phyloP scores from a whole-genome alignment of 2,797 vertebrate genomes.

The Chelon auratus region DNA sequence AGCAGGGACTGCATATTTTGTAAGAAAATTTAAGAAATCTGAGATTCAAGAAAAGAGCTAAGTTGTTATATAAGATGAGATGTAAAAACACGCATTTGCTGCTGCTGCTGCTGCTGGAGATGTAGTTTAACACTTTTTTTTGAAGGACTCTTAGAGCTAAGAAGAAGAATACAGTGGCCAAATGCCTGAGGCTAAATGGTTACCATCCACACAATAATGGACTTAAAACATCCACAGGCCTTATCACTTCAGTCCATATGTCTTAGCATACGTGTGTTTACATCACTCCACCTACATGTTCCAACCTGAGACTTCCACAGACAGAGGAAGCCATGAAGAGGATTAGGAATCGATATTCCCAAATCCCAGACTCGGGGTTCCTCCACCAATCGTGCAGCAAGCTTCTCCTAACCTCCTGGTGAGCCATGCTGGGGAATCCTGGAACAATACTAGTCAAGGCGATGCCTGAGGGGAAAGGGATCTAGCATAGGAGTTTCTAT shows the following conservation, averaged over 20 bases:
- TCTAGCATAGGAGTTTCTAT: slow-evolving; percentile 60
- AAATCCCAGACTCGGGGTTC: slow-evolving; percentile 73
- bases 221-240: slow-evolving; percentile 76
- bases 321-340: slow-evolving; percentile 65
- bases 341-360: slow-evolving; percentile 74
- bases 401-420: slow-evolving; percentile 59
- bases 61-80: neutral
- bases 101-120: slow-evolving; percentile 20
- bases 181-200: slow-evolving; percentile 69
- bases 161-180: slow-evolving; percentile 56
- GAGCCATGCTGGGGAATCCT: slow-evolving; percentile 69
- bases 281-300: slow-evolving; percentile 75
- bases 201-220: slow-evolving; percentile 71
- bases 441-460: slow-evolving; percentile 73
- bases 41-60: slow-evolving; percentile 10
- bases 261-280: slow-evolving; percentile 62
- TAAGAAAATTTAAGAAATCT: neutral
- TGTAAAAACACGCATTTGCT: slow-evolving; percentile 14
- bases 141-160: slow-evolving; percentile 46
- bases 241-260: slow-evolving; percentile 77
- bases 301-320: slow-evolving; percentile 72
- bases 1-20: neutral
- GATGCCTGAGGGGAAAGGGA: slow-evolving; percentile 64
- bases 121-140: slow-evolving; percentile 43
- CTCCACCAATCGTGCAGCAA: slow-evolving; percentile 63